These are phyloP conservation scores for Phocides pigmalion DNA, from an alignment of 1,140 invertebrate species.

Conservation along the genomic window DNA sequence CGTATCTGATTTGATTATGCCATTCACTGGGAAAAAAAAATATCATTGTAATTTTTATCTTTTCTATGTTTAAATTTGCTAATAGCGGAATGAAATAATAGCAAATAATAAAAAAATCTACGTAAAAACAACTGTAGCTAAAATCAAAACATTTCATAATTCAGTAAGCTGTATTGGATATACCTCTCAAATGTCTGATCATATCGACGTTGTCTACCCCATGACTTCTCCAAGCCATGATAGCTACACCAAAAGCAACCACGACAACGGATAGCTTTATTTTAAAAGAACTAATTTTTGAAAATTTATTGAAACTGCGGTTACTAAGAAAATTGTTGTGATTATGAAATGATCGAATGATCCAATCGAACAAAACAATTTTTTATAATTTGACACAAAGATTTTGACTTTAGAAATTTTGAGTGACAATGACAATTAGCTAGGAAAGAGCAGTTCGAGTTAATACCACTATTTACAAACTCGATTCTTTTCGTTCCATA, in stretches of 20 bases:
- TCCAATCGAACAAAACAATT: neutral
- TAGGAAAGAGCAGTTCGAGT: too few relatives aligned
- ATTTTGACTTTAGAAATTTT: too few relatives aligned
- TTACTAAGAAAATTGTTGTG: neutral
- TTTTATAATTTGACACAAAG: neutral
- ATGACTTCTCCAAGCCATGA: slow-evolving; percentile 92
- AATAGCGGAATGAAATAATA: too few relatives aligned
- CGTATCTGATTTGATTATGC: slow-evolving; percentile 90
- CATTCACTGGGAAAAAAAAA: slow-evolving; percentile 88
- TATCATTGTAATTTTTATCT: slow-evolving; percentile 7
- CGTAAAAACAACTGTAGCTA: too few relatives aligned
- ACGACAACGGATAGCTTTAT: slow-evolving; percentile 37
- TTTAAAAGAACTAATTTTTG: slow-evolving; percentile 41
- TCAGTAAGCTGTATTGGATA: neutral
- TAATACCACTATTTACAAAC: too few relatives aligned
- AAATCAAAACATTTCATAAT: neutral
- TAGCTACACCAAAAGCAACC: slow-evolving; percentile 45
- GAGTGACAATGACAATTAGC: too few relatives aligned
- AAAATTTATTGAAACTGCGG: neutral
- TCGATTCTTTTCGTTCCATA: too few relatives aligned
- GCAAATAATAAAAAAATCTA: too few relatives aligned
- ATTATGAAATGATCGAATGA: neutral
- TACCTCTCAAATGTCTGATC: slow-evolving; percentile 92
- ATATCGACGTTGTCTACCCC: slow-evolving; percentile 93
- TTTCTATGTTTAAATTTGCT: too few relatives aligned